phyloP scores from a whole-genome alignment of 2,888 invertebrate species.

The Lithodes maja region DNA sequence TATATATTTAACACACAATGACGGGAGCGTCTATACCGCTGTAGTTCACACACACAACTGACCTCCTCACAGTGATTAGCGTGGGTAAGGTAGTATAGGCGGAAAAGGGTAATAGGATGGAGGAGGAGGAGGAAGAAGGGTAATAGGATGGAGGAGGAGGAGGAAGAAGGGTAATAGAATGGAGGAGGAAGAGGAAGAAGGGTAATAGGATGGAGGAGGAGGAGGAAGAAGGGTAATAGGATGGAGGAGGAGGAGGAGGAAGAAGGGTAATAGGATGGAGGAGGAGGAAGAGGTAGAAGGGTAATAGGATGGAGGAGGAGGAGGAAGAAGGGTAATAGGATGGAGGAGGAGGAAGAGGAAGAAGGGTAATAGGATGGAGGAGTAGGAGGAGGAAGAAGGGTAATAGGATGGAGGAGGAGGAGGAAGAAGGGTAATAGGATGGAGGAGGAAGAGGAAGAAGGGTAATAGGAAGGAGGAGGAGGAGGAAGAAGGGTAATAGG shows the following conservation, averaged over 20 bases:
- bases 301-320: neutral
- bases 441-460: neutral
- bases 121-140: neutral
- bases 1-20: too few species aligned
- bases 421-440: neutral
- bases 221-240: too few species aligned
- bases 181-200: conserved; percentile 4
- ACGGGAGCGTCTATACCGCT: too few species aligned
- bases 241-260: neutral
- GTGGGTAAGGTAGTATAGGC: neutral
- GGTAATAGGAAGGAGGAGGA: neutral
- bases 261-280: too few species aligned
- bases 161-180: neutral
- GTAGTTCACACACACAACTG: too few species aligned
- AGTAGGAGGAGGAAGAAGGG: neutral
- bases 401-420: neutral
- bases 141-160: neutral
- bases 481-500: neutral
- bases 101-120: neutral
- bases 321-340: neutral
- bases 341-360: too few species aligned
- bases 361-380: too few species aligned
- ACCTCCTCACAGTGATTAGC: too few species aligned
- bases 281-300: neutral
- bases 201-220: neutral